Conservation (phyloP, 2,888 invertebrate species). For the Diaphora mendica region DNA sequence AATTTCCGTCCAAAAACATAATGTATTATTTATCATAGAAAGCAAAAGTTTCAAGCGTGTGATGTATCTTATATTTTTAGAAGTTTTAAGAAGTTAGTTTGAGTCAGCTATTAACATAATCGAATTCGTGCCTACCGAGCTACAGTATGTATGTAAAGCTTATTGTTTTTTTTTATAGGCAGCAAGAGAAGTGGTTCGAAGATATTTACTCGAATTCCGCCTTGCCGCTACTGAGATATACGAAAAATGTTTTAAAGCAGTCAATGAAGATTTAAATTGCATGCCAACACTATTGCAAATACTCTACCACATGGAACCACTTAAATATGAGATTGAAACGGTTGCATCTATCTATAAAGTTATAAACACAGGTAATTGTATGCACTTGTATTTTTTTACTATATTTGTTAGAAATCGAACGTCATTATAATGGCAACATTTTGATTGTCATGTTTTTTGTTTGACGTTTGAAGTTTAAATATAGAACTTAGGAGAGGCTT, state of each 20-base stretch:
- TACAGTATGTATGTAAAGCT: neutral
- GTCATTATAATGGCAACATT: too few relatives aligned
- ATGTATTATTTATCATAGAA: neutral
- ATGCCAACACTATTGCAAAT: slow-evolving; percentile 80
- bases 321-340: slow-evolving; percentile 84
- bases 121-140: neutral
- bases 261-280: slow-evolving; percentile 59
- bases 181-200: slow-evolving; percentile 87
- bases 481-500: too few relatives aligned
- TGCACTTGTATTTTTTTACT: neutral
- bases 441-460: too few relatives aligned
- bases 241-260: slow-evolving; percentile 62
- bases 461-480: too few relatives aligned
- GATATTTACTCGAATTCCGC: slow-evolving; percentile 87
- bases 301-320: slow-evolving; percentile 76
- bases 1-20: slow-evolving; percentile 8
- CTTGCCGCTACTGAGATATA: slow-evolving; percentile 78
- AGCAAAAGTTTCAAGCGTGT: neutral
- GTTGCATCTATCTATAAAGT: slow-evolving; percentile 85
- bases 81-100: neutral
- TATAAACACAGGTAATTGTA: slow-evolving; percentile 68
- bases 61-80: neutral
- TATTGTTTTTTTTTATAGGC: slow-evolving; percentile 75
- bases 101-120: too few relatives aligned
- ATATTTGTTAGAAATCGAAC: too few relatives aligned